Evolutionary conservation across 1,140 invertebrate species (phyloP), one percentile per base, ranked within the genome.

Genomic region (Chironomus tepperi): DNA sequence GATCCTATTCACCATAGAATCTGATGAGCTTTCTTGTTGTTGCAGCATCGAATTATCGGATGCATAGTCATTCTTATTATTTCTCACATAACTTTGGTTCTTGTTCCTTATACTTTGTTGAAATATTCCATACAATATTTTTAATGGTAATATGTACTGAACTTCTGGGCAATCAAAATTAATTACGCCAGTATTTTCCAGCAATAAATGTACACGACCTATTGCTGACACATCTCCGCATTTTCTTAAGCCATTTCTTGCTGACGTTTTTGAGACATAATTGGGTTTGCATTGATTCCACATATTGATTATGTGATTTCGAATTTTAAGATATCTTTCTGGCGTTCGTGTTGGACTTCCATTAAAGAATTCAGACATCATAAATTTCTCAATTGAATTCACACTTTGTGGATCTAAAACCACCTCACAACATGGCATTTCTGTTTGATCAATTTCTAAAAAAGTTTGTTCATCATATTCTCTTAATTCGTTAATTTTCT

Each of bases 221-320:
- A 89, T 88, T 77, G 85, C 85, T 79, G 88, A 89, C 3, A 88
- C 87, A 82, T 89, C 88, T 2, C 88, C 88, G 80, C 87, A 88
- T 77, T 88, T 86, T 80, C 86, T 88, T 75, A 89, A 80, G 24
- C 87, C 87, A 75, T 84, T 79, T 76, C 87, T 78, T 12, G 86
- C 85, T 3, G 83, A 81, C 9, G 87, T 88, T 82, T 89, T 89
- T 47, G 85, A 86, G 6, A 89, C 78, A 80, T 89, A 90, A 16
- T 79, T 79, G 9, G 88, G 88, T 79, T 85, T 85, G 47, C 78
- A 80, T 75, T 81, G 80, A 42, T 81, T 79, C 88, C 88, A 90
- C 72, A 79, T 81, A 57, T 86, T 84, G 9, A 89, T 76, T 76
- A 90, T 87, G 78, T 86, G 85, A 78, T 87, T 88, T 72, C 88